A percentile compares a stretch with the other conserved stretches of the same genome.
These are phyloP conservation scores for Sparus aurata DNA, from an alignment of 2,797 vertebrate genomes.

Conservation along the genomic window DNA sequence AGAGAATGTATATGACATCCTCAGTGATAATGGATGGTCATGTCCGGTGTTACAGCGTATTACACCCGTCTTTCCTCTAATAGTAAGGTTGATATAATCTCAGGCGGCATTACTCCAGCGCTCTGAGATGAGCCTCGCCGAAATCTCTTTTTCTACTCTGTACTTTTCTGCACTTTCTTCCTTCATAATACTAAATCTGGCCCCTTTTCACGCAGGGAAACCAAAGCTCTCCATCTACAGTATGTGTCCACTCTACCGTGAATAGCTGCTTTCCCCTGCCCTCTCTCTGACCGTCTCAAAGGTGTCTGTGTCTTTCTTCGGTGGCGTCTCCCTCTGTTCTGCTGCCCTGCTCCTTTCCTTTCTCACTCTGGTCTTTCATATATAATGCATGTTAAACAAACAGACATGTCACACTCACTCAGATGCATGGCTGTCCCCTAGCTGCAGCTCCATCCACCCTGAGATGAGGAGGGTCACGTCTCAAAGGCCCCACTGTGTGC, in stretches of 20 bases:
- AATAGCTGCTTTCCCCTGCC: conserved; percentile 40
- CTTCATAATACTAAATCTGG: conserved; percentile 1
- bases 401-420: conserved; percentile 76
- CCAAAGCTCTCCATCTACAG: conserved; percentile 30
- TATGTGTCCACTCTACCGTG: conserved; percentile 25
- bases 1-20: conserved; percentile 34
- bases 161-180: conserved; percentile 13
- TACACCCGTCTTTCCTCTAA: conserved; percentile 1
- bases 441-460: conserved; percentile 38
- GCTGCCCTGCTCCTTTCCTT: conserved; percentile 49
- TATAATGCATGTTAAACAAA: conserved; percentile 82
- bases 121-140: conserved; percentile 23
- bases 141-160: conserved; percentile 26
- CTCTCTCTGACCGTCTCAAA: conserved; percentile 19
- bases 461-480: conserved; percentile 32
- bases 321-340: conserved; percentile 21
- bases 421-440: conserved; percentile 58
- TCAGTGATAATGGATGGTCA: conserved; percentile 41
- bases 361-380: conserved; percentile 69
- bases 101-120: conserved; percentile 10
- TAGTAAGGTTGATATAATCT: conserved; percentile 25
- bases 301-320: conserved; percentile 25
- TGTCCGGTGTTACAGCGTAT: conserved; percentile 7
- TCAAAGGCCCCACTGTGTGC: conserved; percentile 35
- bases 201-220: conserved; percentile 25